Evolutionary conservation across 2,888 invertebrate species (phyloP), one percentile per base, ranked within the genome.

Genomic region (Heliconius aoede): DNA sequence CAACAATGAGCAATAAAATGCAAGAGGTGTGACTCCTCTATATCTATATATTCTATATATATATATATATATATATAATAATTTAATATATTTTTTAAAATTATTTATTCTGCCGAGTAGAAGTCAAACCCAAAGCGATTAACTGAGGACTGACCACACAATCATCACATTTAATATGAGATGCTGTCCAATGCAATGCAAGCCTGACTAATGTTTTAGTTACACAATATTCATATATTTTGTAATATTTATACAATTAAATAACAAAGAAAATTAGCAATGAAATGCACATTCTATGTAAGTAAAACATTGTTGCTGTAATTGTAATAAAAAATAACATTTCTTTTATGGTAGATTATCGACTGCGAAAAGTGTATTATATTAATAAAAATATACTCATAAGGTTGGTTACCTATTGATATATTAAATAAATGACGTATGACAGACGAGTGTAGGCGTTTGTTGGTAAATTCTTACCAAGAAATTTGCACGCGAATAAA

Each of bases 391-490:
- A 4, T 28, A 5, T 26, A 60, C 40, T 58, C 51, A n/a, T n/a
- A n/a, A n/a, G n/a, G n/a, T n/a, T n/a, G n/a, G n/a, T n/a, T n/a
- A n/a, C n/a, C n/a, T n/a, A n/a, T n/a, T n/a, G 64, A 64, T 40
- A 71, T 64, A 74, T 55, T 40, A 15, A 46, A 58, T 65, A 74
- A 51, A 74, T 77, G 77, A 74, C 74, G 77, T 69, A 79, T 75
- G 76, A 74, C 36, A 64, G 30, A 62, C n/a, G 40, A 72, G 76
- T 79, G 89, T 90, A 88, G 90, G 89, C 86, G 88, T 91, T 84
- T 90, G 88, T 91, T 90, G n/a, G 82, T 90, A 89, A 89, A 89
- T 84, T 32, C 40, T 80, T 65, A 69, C 36, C 62, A 28, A 72
- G 51, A 77, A 67, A 40, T 62, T 55, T 55, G 4, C 26, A 64